These are phyloP conservation scores for Notodonta dromedarius DNA, from an alignment of 2,888 invertebrate species.

Conservation along the genomic window DNA sequence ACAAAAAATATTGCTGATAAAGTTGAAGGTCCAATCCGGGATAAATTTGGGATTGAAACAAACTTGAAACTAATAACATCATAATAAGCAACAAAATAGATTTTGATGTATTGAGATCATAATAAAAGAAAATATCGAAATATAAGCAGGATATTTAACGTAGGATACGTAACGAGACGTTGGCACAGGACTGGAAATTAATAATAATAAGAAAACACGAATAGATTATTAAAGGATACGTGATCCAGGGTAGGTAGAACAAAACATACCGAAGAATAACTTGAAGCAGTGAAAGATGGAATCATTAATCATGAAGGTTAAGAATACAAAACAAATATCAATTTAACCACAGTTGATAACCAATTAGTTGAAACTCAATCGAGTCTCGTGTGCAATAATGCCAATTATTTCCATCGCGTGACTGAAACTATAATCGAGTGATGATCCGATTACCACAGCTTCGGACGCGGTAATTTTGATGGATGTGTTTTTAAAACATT, in stretches of 20 bases:
- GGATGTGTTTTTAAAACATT: slow-evolving; percentile 19
- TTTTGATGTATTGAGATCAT: too few species aligned
- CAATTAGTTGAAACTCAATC: not conserved
- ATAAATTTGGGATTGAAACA: too few species aligned
- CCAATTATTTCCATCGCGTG: slow-evolving; percentile 28
- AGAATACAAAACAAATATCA: not conserved
- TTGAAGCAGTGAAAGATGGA: too few species aligned
- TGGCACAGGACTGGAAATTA: not conserved
- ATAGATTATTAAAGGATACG: not conserved
- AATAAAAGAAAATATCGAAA: not conserved
- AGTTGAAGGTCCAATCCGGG: too few species aligned
- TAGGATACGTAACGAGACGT: not conserved
- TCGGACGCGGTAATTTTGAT: slow-evolving; percentile 23
- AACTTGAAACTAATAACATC: too few species aligned
- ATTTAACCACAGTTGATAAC: not conserved
- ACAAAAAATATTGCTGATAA: not conserved
- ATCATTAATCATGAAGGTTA: too few species aligned
- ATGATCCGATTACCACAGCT: slow-evolving; percentile 26
- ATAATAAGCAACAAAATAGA: too few species aligned
- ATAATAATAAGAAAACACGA: not conserved
- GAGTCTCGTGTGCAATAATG: slow-evolving; percentile 26
- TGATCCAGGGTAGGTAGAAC: not conserved
- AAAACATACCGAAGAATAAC: not conserved
- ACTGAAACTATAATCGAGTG: slow-evolving; percentile 18
- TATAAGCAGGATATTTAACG: not conserved